phyloP scores from a whole-genome alignment of 1,140 invertebrate species.

The Orchesella cincta region DNA sequence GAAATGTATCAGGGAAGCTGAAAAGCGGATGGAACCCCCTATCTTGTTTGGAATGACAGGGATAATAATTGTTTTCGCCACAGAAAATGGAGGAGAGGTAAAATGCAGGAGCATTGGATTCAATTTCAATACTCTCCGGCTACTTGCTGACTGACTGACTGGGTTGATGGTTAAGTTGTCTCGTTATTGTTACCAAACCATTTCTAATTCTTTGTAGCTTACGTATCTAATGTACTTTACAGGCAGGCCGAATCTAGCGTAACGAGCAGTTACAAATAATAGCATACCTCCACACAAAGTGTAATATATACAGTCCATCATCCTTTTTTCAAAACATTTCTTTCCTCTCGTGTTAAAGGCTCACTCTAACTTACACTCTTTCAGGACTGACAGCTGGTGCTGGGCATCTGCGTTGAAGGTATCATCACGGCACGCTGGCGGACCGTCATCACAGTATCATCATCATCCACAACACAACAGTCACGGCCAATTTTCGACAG shows the following conservation, averaged over 20 bases:
- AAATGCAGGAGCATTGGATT: not conserved
- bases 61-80: constrained; percentile 20
- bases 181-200: not conserved
- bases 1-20: not conserved
- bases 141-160: not conserved
- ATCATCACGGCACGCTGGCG: constrained; percentile 15
- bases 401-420: not conserved
- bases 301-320: not conserved
- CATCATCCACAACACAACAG: constrained; percentile 6
- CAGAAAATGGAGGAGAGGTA: not conserved
- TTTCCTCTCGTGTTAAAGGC: not conserved
- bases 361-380: not conserved
- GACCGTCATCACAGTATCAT: constrained; percentile 1
- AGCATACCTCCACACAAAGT: not conserved
- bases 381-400: constrained; percentile 15
- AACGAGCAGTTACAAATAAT: not conserved
- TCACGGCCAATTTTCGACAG: constrained; percentile 29
- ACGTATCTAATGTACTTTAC: not conserved
- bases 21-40: not conserved
- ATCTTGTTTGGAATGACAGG: not conserved
- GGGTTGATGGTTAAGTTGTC: not conserved
- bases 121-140: constrained; percentile 1
- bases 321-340: not conserved
- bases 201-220: constrained; percentile 13
- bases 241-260: constrained; percentile 20